Evolutionary conservation across 1,140 invertebrate genomes (phyloP).

Genomic region (Wasmannia auropunctata): DNA sequence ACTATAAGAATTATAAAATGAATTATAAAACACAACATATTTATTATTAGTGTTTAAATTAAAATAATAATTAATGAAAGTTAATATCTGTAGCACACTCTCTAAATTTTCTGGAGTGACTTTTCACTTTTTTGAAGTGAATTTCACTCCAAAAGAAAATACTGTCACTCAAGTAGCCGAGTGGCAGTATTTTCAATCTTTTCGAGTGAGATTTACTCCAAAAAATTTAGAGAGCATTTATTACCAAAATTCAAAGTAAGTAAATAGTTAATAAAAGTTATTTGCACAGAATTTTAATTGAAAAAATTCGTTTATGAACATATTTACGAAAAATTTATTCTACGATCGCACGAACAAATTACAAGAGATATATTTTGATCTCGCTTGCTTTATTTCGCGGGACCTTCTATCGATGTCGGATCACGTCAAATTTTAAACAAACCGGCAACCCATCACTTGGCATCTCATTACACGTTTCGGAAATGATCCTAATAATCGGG

Average conservation of each 20-base stretch:
- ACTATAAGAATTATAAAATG: not conserved
- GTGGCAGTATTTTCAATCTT: too few relatives aligned
- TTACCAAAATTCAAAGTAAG: not conserved
- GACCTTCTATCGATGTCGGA: not conserved
- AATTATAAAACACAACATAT: not conserved
- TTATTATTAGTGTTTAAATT: not conserved
- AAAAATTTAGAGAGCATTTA: too few relatives aligned
- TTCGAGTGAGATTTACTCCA: too few relatives aligned
- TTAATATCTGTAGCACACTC: not conserved
- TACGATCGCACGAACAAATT: not conserved
- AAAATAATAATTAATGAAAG: not conserved
- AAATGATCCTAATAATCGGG: slow-evolving; percentile 24
- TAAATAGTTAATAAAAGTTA: not conserved
- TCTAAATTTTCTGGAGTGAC: too few relatives aligned
- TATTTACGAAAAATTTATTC: not conserved
- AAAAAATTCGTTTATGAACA: not conserved
- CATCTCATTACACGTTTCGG: slow-evolving; percentile 24
- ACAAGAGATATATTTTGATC: not conserved
- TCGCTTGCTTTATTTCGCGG: not conserved
- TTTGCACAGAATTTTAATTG: not conserved
- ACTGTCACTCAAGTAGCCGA: too few relatives aligned
- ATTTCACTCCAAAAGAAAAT: too few relatives aligned
- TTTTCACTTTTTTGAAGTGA: too few relatives aligned
- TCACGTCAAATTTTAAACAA: not conserved
- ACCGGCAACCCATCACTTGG: slow-evolving; percentile 12